phyloP scores from a whole-genome alignment of 1,140 invertebrate genomes.

The Drosophila teissieri region DNA sequence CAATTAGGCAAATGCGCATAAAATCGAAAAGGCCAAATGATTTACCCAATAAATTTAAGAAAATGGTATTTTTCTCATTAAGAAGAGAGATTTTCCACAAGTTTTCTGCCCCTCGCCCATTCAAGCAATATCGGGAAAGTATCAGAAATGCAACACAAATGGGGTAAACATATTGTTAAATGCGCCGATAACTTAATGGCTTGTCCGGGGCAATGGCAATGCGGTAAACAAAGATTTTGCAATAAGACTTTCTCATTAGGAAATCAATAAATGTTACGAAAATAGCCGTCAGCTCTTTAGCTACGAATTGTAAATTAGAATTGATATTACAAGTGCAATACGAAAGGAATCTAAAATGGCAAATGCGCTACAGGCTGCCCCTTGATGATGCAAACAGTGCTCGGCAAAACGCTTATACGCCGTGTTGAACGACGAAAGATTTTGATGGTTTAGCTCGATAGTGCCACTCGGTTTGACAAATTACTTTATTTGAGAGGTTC shows the following conservation, averaged over 20 bases:
- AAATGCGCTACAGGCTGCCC: constrained; percentile 43
- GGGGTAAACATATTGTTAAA: constrained; percentile 51
- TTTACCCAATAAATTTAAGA: constrained; percentile 7
- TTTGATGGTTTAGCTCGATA: constrained; percentile 22
- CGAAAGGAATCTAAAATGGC: constrained; percentile 42
- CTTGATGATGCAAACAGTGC: constrained; percentile 59
- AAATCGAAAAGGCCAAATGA: constrained; percentile 17
- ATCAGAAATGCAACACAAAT: constrained; percentile 47
- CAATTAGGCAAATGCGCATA: constrained; percentile 23
- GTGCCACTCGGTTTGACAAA: constrained; percentile 39
- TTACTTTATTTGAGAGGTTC: constrained; percentile 27
- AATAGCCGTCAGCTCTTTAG: constrained; percentile 68
- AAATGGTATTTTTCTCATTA: constrained; percentile 24
- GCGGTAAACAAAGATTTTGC: constrained; percentile 65
- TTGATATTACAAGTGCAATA: constrained; percentile 68
- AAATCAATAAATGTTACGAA: constrained; percentile 71
- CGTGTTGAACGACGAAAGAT: constrained; percentile 30
- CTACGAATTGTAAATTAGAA: constrained; percentile 73
- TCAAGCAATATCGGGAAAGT: constrained; percentile 14
- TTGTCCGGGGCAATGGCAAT: constrained; percentile 42
- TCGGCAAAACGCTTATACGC: constrained; percentile 53
- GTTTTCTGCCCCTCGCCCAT: constrained; percentile 3
- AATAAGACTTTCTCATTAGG: constrained; percentile 60
- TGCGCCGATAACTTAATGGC: constrained; percentile 37
- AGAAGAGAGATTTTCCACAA: constrained; percentile 24